Evolutionary conservation across 2,797 vertebrate species (phyloP), one percentile per base, ranked within the genome.

Genomic region (Gouania willdenowi): DNA sequence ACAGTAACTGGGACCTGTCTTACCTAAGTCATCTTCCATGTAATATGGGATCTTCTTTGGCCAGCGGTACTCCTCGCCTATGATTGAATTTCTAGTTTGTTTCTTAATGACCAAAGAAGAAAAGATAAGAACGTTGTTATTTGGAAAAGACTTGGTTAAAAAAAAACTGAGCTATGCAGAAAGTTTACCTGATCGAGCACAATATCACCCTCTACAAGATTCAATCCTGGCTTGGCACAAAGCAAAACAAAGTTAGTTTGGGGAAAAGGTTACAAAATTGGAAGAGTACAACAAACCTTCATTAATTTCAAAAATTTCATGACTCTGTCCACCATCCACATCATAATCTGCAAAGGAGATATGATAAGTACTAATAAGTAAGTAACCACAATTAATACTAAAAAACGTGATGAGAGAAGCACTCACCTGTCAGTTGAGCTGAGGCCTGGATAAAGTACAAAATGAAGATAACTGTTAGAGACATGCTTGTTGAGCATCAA

Each of bases 201-300:
- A 63, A 98, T 96, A 77, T 97, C 94, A 36, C 94, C 95, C 46
- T 98, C 93, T 9, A 91, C 84, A 28, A 97, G 90, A 51, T 93
- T 61, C 47, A 96, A 54, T 6, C 89, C 89, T 39, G 92, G 85
- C 55, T 65, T 94, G 95, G 41, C 52, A 36, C 59, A 38, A 31
- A 43, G 12, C 18, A 75, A 72, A 14, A 44, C 5, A n/a, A 6
- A 10, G 40, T 1, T 3, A 4, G 9, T 22, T 41, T 6, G n/a
- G n/a, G n/a, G n/a, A 13, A 5, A 26, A 8, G 2, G 3, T 18
- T 4, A 25, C 6, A 4, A 0, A 42, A n/a, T 13, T 22, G 14
- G 14, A 14, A 14, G 14, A n/a, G 3, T 4, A 11, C 19, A 25
- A 2, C 8, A 11, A 71, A 95, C 95, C 93, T 91, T 93, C 83